phyloP scores from a whole-genome alignment of 2,888 invertebrate species.

The Griposia aprilina region DNA sequence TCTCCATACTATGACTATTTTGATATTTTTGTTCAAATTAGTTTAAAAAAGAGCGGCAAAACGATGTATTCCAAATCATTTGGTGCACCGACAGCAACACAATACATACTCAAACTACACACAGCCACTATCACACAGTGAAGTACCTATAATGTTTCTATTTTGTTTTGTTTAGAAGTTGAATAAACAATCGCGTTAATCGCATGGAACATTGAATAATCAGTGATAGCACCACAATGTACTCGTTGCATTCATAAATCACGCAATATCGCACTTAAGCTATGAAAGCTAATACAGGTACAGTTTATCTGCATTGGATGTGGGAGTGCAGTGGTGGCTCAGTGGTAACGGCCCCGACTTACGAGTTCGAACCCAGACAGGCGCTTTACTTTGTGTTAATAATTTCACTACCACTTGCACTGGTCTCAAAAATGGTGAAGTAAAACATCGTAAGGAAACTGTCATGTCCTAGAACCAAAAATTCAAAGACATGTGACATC shows the following conservation, averaged over 20 bases:
- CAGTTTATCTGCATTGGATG: not conserved
- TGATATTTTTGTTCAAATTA: not conserved
- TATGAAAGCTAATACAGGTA: not conserved
- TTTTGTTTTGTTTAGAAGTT: not conserved
- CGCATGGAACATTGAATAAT: slow-evolving; percentile 36
- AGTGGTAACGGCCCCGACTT: too few relatives aligned
- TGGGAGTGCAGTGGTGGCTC: too few relatives aligned
- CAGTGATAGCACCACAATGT: slow-evolving; percentile 14
- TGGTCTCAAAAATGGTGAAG: too few relatives aligned
- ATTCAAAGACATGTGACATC: too few relatives aligned
- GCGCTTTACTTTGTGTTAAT: too few relatives aligned
- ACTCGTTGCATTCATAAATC: slow-evolving; percentile 26
- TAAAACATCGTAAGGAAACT: too few relatives aligned
- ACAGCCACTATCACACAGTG: too few relatives aligned
- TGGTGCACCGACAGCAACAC: not conserved
- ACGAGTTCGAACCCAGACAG: too few relatives aligned
- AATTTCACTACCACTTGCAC: too few relatives aligned
- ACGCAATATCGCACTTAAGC: slow-evolving; percentile 14
- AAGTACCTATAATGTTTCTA: not conserved
- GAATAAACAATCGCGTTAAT: slow-evolving; percentile 30
- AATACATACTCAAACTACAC: not conserved
- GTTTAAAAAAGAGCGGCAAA: not conserved
- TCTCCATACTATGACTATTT: not conserved
- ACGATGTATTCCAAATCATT: not conserved
- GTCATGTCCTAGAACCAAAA: too few relatives aligned